Percentiles rank a stretch among this genome's conserved stretches.
These are phyloP conservation scores for Drosophila leonis DNA, from an alignment of 2,888 invertebrate species.

Conservation along the genomic window DNA sequence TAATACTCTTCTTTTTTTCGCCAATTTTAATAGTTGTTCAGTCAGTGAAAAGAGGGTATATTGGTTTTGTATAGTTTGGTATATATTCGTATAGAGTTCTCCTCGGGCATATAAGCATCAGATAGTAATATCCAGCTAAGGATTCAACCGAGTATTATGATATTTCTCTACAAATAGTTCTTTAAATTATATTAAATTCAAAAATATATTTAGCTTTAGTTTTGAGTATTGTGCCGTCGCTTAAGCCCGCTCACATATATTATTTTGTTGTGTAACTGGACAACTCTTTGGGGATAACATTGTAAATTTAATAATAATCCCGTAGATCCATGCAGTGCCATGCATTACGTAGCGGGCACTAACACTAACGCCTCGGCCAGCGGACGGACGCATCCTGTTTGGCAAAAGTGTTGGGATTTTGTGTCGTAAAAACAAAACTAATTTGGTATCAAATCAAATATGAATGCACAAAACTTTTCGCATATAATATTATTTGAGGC, in stretches of 20 bases:
- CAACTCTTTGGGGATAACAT: constrained; percentile 75
- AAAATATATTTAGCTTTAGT: background rate
- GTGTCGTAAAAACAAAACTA: constrained; percentile 64
- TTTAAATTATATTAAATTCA: background rate
- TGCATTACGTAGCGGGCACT: constrained; percentile 4
- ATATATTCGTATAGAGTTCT: too few relatives aligned
- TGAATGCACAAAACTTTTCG: constrained; percentile 40
- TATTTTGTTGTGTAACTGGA: background rate
- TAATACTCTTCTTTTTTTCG: background rate
- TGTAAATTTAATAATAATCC: constrained; percentile 75
- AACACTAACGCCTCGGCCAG: constrained; percentile 13
- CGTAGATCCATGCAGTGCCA: constrained; percentile 15
- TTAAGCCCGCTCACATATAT: constrained; percentile 24
- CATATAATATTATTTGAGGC: constrained; percentile 45
- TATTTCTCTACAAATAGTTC: background rate
- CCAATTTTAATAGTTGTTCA: background rate
- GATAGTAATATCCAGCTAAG: background rate
- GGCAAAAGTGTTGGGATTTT: constrained; percentile 33
- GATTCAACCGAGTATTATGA: too few relatives aligned
- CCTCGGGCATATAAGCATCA: background rate
- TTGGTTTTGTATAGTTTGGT: background rate
- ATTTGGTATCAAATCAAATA: constrained; percentile 68
- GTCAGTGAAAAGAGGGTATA: background rate
- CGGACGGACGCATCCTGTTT: constrained; percentile 4
- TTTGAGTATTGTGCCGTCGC: background rate